Base-by-base conservation (phyloP, 1,140 invertebrate genomes). In the Sitodiplosis mosellana region DNA sequence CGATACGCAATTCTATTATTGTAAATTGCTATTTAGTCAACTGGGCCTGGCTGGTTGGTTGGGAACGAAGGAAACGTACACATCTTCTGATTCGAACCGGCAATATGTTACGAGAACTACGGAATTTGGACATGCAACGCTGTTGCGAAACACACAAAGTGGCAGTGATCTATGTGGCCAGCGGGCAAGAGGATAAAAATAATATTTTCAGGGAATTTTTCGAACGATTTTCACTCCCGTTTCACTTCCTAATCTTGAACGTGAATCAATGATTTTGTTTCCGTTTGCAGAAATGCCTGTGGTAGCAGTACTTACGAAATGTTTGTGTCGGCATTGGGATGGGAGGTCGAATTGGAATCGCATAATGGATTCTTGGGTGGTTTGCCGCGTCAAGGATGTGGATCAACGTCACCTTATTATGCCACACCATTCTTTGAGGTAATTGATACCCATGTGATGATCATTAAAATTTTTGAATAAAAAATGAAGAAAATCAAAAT, bases 81-180 rank as follows among this genome's bases (percentile, higher is more conserved):
- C 84, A 96, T 65, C 69, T 96, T 27, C 67, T 97, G 27, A 80
- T 83, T 44, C 88, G 93, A 57, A 90, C 82, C 56, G 92, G 96
- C 53, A 83, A 90, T 49, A 66, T 97, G 43, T 61, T 97, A 22
- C 69, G 93, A 15, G 92, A 98, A 69, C 59, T 97, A 37, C 78
- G 90, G 49, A 91, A 97, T 67, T 71, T 98, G 17, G 93, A 98
- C 61, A 75, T 78, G 50, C 90, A 94, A 67, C 80, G 77, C 58
- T 85, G 87, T 54, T 76, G 95, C 20, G 95, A 99, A 62, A 96
- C 93, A 1, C 95, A 99, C 65, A 99, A 99, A 70, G 86, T 99
- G 58, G 96, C 95, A 10, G 99, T 65, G 99, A 99, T 70, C 85
- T 99, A 97, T 67, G 93, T 99, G 1, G 89, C 82, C 20, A 80